A percentile compares a stretch with the other conserved stretches of the same genome.
These are phyloP conservation scores for Magallana angulata DNA, from an alignment of 1,140 invertebrate species.

Conservation along the genomic window DNA sequence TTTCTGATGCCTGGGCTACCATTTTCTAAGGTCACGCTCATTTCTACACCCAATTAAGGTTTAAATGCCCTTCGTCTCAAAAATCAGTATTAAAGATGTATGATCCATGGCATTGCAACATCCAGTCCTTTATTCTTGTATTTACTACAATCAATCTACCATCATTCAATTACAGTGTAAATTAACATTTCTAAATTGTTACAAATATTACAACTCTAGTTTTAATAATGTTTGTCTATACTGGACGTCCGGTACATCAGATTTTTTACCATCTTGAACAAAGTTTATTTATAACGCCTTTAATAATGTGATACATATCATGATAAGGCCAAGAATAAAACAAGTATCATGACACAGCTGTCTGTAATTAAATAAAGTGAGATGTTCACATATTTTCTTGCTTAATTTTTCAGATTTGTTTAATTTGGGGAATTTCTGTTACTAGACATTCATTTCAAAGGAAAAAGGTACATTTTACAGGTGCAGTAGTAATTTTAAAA, in stretches of 20 bases:
- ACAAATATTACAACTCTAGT: neutral
- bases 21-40: neutral
- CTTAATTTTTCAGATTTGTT: constrained; percentile 7
- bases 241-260: neutral
- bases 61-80: constrained; percentile 5
- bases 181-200: constrained; percentile 2
- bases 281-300: neutral
- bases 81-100: constrained; percentile 2
- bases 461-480: neutral
- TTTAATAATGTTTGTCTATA: constrained; percentile 7
- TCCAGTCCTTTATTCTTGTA: neutral
- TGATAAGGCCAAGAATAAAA: constrained; percentile 6
- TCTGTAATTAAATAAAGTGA: constrained; percentile 7
- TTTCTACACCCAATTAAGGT: constrained; percentile 5
- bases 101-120: neutral
- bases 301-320: constrained; percentile 2
- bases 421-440: constrained; percentile 1
- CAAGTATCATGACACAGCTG: neutral
- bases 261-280: constrained; percentile 6
- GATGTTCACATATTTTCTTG: neutral
- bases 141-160: constrained; percentile 1
- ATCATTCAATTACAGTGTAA: constrained; percentile 6
- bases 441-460: constrained; percentile 6
- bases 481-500: constrained; percentile 6
- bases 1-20: neutral